A percentile compares a stretch with the other conserved stretches of the same genome.
These are phyloP conservation scores for Picus viridis DNA, from an alignment of 2,797 vertebrate genomes.

Conservation along the genomic window DNA sequence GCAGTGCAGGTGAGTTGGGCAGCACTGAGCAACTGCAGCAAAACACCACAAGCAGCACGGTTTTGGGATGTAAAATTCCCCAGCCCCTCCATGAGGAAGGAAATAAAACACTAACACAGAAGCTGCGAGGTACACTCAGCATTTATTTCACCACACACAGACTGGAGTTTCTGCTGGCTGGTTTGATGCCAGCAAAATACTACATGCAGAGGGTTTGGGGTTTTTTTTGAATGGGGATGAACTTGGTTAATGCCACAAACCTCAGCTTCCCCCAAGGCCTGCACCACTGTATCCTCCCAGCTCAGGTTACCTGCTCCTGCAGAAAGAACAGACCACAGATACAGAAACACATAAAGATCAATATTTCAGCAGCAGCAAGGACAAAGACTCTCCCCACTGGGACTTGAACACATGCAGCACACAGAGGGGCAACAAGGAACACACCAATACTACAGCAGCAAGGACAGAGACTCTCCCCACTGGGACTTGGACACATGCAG, in stretches of 20 bases:
- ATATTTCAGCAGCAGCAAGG: neutral
- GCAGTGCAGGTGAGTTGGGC: slow-evolving; percentile 34
- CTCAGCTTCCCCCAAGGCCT: neutral
- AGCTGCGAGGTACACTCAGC: neutral
- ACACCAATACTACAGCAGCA: no score
- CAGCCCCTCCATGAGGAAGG: neutral
- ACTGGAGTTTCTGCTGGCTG: neutral
- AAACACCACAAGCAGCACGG: neutral
- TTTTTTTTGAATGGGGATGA: neutral
- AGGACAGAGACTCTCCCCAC: no score
- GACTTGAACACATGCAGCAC: neutral
- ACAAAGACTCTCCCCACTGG: neutral
- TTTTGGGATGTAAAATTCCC: neutral
- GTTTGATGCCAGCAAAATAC: neutral
- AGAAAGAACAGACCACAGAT: neutral
- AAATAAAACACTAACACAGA: neutral
- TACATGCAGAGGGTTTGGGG: neutral
- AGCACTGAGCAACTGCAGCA: slow-evolving; percentile 23
- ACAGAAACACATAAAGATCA: neutral
- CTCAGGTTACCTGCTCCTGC: neutral
- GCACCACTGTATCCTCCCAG: neutral
- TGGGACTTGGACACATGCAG: no score
- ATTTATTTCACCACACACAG: neutral
- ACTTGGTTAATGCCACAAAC: neutral
- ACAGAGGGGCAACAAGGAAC: neutral